Percentiles rank a stretch among this genome's conserved stretches.
Evolutionary conservation across 1,140 invertebrate species (phyloP).

Genomic region (Drosophila rufa): DNA sequence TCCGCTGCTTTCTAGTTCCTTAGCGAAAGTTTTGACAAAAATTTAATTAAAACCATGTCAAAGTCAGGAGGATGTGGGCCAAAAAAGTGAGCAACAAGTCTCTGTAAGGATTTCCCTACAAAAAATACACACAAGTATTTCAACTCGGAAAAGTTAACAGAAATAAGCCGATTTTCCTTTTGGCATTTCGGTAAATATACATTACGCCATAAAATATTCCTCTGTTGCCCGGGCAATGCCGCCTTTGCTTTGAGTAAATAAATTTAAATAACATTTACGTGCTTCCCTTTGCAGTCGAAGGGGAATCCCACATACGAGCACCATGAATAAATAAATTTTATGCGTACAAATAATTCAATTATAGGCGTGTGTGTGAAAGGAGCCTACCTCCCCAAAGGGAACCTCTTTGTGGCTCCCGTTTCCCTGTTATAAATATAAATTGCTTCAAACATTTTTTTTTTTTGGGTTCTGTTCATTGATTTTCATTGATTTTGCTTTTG

Average conservation of each 20-base stretch:
- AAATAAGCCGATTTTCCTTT: conserved; percentile 38
- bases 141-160: background rate
- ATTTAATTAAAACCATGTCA: conserved; percentile 57
- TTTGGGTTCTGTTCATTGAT: conserved; percentile 65
- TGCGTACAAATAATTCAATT: conserved; percentile 79
- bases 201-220: conserved; percentile 12
- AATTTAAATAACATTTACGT: conserved; percentile 78
- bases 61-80: conserved; percentile 40
- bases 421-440: conserved; percentile 49
- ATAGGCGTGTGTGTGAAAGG: conserved; percentile 37
- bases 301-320: conserved; percentile 31
- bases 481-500: conserved; percentile 73
- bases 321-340: conserved; percentile 81
- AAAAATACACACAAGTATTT: background rate
- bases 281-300: conserved; percentile 34
- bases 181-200: conserved; percentile 23
- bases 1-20: conserved; percentile 9
- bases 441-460: conserved; percentile 28
- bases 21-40: conserved; percentile 44
- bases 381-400: conserved; percentile 5
- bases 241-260: conserved; percentile 52
- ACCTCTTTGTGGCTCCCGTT: conserved; percentile 30
- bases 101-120: background rate
- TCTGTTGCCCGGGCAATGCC: conserved; percentile 47
- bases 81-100: conserved; percentile 37